A percentile compares a stretch with the other conserved stretches of the same genome.
These are phyloP conservation scores for Bombus terrestris DNA, from an alignment of 1,140 invertebrate genomes.

Conservation along the genomic window DNA sequence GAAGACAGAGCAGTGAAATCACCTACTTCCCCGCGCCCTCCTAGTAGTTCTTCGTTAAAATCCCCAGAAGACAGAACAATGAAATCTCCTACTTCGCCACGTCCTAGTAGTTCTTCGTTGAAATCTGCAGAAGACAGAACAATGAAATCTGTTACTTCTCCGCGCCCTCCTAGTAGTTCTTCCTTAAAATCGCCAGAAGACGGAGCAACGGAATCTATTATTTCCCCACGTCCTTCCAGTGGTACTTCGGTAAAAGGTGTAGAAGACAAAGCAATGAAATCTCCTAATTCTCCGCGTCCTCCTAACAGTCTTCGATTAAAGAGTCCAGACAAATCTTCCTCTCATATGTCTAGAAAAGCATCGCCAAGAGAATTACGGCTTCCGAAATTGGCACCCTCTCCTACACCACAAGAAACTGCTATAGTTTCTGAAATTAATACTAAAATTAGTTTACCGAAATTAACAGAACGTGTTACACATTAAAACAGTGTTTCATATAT, in stretches of 20 bases:
- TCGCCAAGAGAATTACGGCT: conserved; percentile 66
- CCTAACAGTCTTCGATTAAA: conserved; percentile 51
- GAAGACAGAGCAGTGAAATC: neutral
- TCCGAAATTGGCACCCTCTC: conserved; percentile 62
- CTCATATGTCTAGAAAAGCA: conserved; percentile 32
- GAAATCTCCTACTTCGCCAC: too few relatives aligned
- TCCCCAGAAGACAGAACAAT: too few relatives aligned
- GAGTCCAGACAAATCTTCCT: conserved; percentile 34
- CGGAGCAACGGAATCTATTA: too few relatives aligned
- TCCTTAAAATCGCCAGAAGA: too few relatives aligned
- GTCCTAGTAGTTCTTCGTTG: too few relatives aligned
- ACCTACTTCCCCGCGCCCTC: neutral
- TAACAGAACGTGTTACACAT: conserved; percentile 61
- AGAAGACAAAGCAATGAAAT: conserved; percentile 25
- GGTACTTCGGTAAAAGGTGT: conserved; percentile 37
- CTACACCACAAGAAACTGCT: conserved; percentile 14
- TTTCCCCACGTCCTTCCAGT: conserved; percentile 40
- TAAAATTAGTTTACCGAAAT: conserved; percentile 68
- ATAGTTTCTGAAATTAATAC: conserved; percentile 26
- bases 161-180: too few relatives aligned
- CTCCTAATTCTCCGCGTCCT: conserved; percentile 49
- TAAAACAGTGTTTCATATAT: neutral
- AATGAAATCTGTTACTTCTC: too few relatives aligned
- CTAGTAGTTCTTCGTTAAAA: too few relatives aligned
- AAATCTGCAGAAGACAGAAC: too few relatives aligned